phyloP scores from a whole-genome alignment of 2,888 invertebrate species.

The Criorhina ranunculi region DNA sequence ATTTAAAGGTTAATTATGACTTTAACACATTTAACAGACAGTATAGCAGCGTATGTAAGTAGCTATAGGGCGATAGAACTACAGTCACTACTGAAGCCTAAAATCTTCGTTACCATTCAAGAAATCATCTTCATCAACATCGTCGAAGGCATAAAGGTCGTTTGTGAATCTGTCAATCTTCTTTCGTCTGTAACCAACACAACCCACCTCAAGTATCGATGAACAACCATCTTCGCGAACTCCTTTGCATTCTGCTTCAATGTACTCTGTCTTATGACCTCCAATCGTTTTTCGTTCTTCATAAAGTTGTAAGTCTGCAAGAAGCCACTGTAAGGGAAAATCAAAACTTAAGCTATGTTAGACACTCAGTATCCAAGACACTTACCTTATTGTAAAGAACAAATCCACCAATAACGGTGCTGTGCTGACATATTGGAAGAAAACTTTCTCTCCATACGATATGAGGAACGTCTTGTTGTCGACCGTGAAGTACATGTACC shows the following conservation, averaged over 20 bases:
- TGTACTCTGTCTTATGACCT: constrained; percentile 79
- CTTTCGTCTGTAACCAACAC: not conserved
- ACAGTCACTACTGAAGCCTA: no score
- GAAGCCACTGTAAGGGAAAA: constrained; percentile 81
- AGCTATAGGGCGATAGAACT: no score
- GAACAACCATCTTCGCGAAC: constrained; percentile 82
- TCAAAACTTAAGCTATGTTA: constrained; percentile 1
- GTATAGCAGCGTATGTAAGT: no score
- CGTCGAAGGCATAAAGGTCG: no score
- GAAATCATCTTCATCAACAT: no score
- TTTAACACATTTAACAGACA: no score
- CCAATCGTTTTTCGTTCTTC: constrained; percentile 80
- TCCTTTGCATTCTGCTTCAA: constrained; percentile 79
- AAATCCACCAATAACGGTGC: constrained; percentile 84
- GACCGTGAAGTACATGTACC: constrained; percentile 84
- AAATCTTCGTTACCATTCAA: no score
- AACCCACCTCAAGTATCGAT: constrained; percentile 82
- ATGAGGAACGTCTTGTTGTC: constrained; percentile 83
- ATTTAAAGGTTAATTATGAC: no score
- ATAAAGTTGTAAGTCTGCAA: constrained; percentile 83
- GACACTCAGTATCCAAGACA: not conserved
- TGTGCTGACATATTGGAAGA: constrained; percentile 84
- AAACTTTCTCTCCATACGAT: constrained; percentile 82
- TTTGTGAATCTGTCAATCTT: no score
- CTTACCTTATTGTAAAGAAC: constrained; percentile 84